Conservation (phyloP, 1,140 invertebrate species). For the Brachionus rotundiformis region DNA sequence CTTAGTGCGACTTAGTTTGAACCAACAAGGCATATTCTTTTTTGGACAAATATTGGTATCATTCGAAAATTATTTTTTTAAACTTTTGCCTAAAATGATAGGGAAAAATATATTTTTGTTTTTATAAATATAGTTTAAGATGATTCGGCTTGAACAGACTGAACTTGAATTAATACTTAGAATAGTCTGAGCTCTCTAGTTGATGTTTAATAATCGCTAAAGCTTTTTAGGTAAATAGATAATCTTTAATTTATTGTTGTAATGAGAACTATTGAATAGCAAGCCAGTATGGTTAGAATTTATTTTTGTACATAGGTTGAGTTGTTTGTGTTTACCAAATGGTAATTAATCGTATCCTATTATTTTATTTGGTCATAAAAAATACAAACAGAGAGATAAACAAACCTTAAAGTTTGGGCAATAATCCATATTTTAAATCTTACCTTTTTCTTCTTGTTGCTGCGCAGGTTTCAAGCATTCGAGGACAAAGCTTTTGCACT, state of each 20-base stretch:
- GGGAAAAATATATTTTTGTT: slow-evolving; percentile 5
- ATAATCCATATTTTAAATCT: background rate
- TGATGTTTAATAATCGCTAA: slow-evolving; percentile 20
- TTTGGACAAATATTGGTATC: background rate
- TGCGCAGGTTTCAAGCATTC: slow-evolving; percentile 33
- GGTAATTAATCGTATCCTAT: slow-evolving; percentile 31
- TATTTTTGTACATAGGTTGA: background rate
- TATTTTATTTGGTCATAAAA: slow-evolving; percentile 26
- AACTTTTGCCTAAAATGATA: background rate
- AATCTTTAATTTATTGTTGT: slow-evolving; percentile 42
- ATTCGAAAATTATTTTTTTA: background rate
- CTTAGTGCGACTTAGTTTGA: slow-evolving; percentile 24
- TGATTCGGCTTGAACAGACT: background rate
- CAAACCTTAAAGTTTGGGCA: background rate
- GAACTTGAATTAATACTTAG: slow-evolving; percentile 24
- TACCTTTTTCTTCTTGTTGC: background rate
- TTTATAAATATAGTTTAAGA: background rate
- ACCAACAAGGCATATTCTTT: slow-evolving; percentile 26
- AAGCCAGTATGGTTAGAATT: background rate
- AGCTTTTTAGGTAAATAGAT: slow-evolving; percentile 17
- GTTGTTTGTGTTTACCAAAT: slow-evolving; percentile 10
- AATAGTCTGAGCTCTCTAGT: slow-evolving; percentile 33
- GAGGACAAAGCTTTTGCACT: slow-evolving; percentile 51
- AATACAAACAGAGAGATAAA: background rate
- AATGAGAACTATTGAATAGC: slow-evolving; percentile 1